These are phyloP conservation scores for Enteromius viviparus DNA, from an alignment of 2,797 vertebrate species.

Conservation along the genomic window DNA sequence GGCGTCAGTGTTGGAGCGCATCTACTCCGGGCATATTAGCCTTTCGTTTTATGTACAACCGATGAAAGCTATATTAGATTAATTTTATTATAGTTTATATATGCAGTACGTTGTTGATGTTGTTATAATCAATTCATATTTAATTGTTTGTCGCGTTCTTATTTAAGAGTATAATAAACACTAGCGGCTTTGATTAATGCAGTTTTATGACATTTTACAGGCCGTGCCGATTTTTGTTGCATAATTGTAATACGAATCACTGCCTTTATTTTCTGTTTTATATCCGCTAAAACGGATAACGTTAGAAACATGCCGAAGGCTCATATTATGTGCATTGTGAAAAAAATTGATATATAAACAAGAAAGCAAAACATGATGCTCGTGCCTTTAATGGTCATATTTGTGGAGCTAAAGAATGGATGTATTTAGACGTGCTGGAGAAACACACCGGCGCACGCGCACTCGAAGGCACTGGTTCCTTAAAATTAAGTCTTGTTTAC, in stretches of 20 bases:
- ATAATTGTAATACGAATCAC: constrained; percentile 28
- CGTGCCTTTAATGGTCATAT: constrained; percentile 48
- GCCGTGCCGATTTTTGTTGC: neutral
- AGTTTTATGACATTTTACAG: neutral
- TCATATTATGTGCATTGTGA: neutral
- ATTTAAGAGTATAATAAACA: neutral
- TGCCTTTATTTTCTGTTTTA: constrained; percentile 1
- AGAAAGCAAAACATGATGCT: constrained; percentile 36
- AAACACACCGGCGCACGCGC: constrained; percentile 51
- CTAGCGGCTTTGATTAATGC: neutral
- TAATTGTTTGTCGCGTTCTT: neutral
- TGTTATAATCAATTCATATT: no score
- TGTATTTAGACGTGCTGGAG: constrained; percentile 39
- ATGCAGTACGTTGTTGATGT: neutral
- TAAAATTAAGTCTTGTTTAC: constrained; percentile 64
- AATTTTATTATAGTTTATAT: neutral
- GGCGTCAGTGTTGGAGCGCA: neutral
- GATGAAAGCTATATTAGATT: neutral
- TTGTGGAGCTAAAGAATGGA: constrained; percentile 30
- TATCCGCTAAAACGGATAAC: neutral
- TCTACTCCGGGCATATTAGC: neutral
- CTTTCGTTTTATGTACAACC: neutral
- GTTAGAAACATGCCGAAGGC: neutral
- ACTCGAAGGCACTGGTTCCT: constrained; percentile 2
- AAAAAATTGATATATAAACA: neutral